These are phyloP conservation scores for Argya squamiceps DNA, from an alignment of 2,797 vertebrate genomes.

Conservation along the genomic window DNA sequence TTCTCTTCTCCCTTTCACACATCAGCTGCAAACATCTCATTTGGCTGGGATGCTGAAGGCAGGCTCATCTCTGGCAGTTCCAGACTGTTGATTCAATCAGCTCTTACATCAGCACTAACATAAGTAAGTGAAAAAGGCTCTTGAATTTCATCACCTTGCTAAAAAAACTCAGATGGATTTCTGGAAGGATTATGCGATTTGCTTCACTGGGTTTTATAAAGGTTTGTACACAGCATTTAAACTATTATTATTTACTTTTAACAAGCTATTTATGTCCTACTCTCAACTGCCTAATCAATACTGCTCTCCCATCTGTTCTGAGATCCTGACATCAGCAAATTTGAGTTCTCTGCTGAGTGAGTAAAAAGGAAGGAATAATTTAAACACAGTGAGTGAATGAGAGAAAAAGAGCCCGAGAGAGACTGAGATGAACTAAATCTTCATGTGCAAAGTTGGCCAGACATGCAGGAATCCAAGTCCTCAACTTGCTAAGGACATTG, in stretches of 20 bases:
- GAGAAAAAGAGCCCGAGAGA: neutral
- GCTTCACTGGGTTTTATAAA: constrained; percentile 34
- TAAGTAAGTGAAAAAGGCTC: constrained; percentile 18
- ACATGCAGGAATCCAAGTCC: neutral
- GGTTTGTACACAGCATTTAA: constrained; percentile 56
- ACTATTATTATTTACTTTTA: constrained; percentile 64
- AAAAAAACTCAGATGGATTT: neutral
- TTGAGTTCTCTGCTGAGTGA: constrained; percentile 10
- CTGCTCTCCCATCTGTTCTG: constrained; percentile 42
- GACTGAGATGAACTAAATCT: neutral
- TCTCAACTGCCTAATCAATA: constrained; percentile 57
- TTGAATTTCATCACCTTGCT: constrained; percentile 42
- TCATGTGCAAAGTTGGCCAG: neutral
- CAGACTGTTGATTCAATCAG: constrained; percentile 58
- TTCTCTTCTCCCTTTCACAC: constrained; percentile 50
- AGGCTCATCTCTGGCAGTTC: constrained; percentile 51
- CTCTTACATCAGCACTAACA: constrained; percentile 20
- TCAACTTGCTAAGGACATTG: neutral
- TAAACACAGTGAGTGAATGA: neutral
- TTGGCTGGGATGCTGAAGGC: constrained; percentile 34
- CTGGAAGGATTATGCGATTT: constrained; percentile 24
- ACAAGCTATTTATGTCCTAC: constrained; percentile 46
- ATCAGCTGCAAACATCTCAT: constrained; percentile 57
- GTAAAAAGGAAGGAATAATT: constrained; percentile 47
- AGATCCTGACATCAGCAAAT: constrained; percentile 54